Evolutionary conservation across 2,113 vertebrate species (phyloP).

Genomic region (Thalassarche chlororhynchos): DNA sequence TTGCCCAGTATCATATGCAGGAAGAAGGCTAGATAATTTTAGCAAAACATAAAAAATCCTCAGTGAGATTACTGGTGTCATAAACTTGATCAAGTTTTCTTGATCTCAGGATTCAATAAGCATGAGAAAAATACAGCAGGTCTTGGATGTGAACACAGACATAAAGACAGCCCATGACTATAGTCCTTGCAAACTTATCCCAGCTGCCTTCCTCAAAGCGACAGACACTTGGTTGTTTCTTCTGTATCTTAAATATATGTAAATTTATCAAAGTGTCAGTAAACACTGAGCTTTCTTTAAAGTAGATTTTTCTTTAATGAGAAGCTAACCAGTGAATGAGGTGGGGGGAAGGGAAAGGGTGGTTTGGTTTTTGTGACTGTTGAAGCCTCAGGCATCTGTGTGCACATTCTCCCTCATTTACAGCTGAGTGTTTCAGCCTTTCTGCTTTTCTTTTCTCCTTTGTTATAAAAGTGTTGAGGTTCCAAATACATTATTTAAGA

Average conservation of each 20-base stretch:
- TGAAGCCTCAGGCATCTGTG: not conserved
- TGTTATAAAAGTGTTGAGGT: constrained; percentile 52
- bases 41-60: not conserved
- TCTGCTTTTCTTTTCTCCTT: constrained; percentile 43
- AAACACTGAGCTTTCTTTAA: constrained; percentile 25
- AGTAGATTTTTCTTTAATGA: constrained; percentile 52
- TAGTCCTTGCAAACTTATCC: constrained; percentile 30
- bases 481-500: constrained; percentile 75
- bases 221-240: constrained; percentile 46
- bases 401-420: constrained; percentile 45
- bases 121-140: not conserved
- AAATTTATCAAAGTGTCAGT: constrained; percentile 62
- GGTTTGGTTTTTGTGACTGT: not conserved
- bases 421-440: constrained; percentile 16
- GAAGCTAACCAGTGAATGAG: constrained; percentile 10
- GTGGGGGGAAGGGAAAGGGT: not conserved
- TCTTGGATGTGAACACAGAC: not conserved
- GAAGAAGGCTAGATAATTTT: not conserved
- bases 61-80: not conserved
- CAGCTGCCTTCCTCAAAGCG: constrained; percentile 46
- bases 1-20: not conserved
- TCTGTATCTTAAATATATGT: constrained; percentile 43
- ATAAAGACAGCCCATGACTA: not conserved
- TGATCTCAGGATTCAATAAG: not conserved
- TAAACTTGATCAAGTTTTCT: not conserved